Evolutionary conservation across 2,113 vertebrate species (phyloP).

Genomic region (Callopanchax toddi): DNA sequence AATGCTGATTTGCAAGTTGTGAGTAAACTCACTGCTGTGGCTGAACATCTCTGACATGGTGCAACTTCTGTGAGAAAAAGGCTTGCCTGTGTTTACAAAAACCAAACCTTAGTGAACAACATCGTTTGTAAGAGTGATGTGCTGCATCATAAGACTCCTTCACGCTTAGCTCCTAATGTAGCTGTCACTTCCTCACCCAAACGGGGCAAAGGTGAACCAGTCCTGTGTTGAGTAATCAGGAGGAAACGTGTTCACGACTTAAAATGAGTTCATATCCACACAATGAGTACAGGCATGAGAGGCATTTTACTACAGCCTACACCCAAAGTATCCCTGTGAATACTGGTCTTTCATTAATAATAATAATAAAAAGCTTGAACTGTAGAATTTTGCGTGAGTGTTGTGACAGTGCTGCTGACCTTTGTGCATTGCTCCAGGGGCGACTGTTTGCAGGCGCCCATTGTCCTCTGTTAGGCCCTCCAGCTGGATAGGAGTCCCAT

Average conservation of each 20-base stretch:
- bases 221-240: too few relatives aligned
- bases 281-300: background rate
- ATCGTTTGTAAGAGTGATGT: background rate
- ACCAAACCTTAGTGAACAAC: background rate
- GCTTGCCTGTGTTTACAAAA: background rate
- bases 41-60: background rate
- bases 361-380: too few relatives aligned
- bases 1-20: too few relatives aligned
- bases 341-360: background rate
- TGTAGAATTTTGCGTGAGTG: background rate
- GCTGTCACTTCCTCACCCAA: background rate
- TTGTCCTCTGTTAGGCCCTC: constrained; percentile 84
- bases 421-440: constrained; percentile 85
- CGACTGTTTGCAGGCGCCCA: constrained; percentile 83
- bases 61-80: background rate
- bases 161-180: too few relatives aligned
- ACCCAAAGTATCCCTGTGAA: background rate
- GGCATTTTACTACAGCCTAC: background rate
- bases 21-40: background rate
- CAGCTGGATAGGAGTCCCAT: constrained; percentile 87
- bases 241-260: background rate
- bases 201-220: too few relatives aligned
- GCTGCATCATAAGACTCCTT: background rate
- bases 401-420: constrained; percentile 67
- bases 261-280: background rate